Percentiles rank a stretch among this genome's conserved stretches.
These are phyloP conservation scores for Takifugu rubripes DNA, from an alignment of 2,797 vertebrate species.

Conservation along the genomic window DNA sequence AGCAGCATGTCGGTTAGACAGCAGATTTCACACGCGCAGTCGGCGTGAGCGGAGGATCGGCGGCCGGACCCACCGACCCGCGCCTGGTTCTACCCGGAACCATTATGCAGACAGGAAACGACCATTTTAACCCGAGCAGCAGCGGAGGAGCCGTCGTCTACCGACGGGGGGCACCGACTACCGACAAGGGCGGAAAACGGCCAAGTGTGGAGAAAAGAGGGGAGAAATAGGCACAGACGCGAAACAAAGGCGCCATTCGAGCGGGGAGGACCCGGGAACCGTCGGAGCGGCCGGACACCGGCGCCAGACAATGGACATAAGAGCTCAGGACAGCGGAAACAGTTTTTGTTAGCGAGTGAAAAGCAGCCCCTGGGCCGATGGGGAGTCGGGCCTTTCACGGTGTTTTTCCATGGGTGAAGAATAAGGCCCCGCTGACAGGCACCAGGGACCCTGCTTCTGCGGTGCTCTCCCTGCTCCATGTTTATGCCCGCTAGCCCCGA, in stretches of 20 bases:
- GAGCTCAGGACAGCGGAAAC: constrained; percentile 57
- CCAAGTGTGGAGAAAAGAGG: constrained; percentile 37
- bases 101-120: constrained; percentile 76
- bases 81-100: constrained; percentile 70
- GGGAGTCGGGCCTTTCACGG: constrained; percentile 67
- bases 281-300: not conserved
- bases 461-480: constrained; percentile 20
- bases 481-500: constrained; percentile 3
- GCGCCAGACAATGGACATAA: constrained; percentile 47
- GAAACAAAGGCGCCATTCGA: constrained; percentile 29
- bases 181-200: constrained; percentile 70
- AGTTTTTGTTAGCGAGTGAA: constrained; percentile 66
- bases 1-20: constrained; percentile 31
- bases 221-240: constrained; percentile 19
- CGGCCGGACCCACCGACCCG: constrained; percentile 39
- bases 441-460: constrained; percentile 53
- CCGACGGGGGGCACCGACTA: constrained; percentile 60
- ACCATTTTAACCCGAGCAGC: constrained; percentile 73
- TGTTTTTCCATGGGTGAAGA: constrained; percentile 70
- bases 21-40: constrained; percentile 25
- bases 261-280: constrained; percentile 12
- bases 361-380: constrained; percentile 68
- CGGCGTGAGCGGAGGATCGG: constrained; percentile 17
- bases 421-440: constrained; percentile 70
- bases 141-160: constrained; percentile 57